Evolutionary conservation across 2,888 invertebrate species (phyloP).

Genomic region (Coecobrya sp.): DNA sequence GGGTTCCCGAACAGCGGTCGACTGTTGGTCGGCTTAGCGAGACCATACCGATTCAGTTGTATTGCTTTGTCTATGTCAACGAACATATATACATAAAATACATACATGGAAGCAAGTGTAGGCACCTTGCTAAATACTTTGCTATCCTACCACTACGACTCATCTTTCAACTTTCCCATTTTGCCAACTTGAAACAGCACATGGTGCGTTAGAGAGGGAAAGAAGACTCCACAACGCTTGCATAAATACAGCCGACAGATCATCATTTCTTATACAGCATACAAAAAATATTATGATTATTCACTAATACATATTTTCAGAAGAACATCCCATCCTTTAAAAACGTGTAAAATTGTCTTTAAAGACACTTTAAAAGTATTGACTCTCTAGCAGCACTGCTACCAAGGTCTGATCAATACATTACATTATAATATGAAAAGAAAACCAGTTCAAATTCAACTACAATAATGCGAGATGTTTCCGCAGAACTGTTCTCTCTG

Average conservation of each 20-base stretch:
- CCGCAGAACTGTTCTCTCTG: neutral
- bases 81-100: conserved; percentile 2
- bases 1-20: conserved; percentile 78
- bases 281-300: conserved; percentile 23
- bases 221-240: conserved; percentile 18
- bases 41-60: conserved; percentile 69
- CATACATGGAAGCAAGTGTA: neutral
- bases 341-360: conserved; percentile 61
- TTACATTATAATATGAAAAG: conserved; percentile 10
- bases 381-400: conserved; percentile 42
- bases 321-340: neutral
- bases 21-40: conserved; percentile 68
- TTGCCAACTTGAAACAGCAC: conserved; percentile 51
- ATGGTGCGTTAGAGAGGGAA: conserved; percentile 47
- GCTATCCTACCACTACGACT: conserved; percentile 19
- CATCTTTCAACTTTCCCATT: conserved; percentile 65
- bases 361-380: conserved; percentile 69
- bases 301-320: conserved; percentile 31
- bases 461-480: conserved; percentile 40
- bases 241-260: conserved; percentile 20
- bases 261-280: neutral
- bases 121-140: too few relatives aligned
- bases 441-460: conserved; percentile 5
- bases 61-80: neutral
- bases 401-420: conserved; percentile 22